These are phyloP conservation scores for Dromas ardeola DNA, from an alignment of 2,113 vertebrate species.

Conservation along the genomic window DNA sequence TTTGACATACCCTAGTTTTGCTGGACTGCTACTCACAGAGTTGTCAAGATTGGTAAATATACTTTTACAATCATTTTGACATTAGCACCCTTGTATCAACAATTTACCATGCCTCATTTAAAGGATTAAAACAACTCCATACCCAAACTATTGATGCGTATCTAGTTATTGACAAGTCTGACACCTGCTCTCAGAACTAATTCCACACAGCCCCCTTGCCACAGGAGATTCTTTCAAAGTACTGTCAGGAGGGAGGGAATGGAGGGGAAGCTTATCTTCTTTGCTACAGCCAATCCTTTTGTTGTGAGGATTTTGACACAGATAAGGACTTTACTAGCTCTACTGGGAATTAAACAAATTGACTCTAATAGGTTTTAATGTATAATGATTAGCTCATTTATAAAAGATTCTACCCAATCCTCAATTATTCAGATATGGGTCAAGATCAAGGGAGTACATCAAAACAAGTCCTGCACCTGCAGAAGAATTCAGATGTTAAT, in stretches of 20 bases:
- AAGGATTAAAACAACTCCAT: neutral
- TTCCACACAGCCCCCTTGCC: neutral
- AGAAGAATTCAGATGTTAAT: constrained; percentile 53
- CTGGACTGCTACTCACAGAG: neutral
- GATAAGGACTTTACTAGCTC: constrained; percentile 30
- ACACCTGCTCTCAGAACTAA: neutral
- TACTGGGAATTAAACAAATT: constrained; percentile 66
- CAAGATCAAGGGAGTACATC: constrained; percentile 62
- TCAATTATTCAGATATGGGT: constrained; percentile 67
- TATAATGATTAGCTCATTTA: constrained; percentile 67
- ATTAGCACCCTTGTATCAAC: neutral
- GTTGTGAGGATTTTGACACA: constrained; percentile 37
- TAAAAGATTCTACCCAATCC: constrained; percentile 58
- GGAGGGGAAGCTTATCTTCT: neutral
- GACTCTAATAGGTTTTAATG: constrained; percentile 72
- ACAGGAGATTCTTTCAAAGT: neutral
- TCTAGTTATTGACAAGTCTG: neutral
- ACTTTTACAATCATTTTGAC: neutral
- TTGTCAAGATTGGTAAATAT: neutral
- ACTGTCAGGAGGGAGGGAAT: neutral
- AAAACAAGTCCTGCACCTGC: constrained; percentile 51
- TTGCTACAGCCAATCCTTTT: neutral
- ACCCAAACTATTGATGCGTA: neutral
- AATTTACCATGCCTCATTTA: neutral
- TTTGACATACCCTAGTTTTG: neutral